phyloP scores from a whole-genome alignment of 2,797 vertebrate genomes.

The Phoxinus dragarum region DNA sequence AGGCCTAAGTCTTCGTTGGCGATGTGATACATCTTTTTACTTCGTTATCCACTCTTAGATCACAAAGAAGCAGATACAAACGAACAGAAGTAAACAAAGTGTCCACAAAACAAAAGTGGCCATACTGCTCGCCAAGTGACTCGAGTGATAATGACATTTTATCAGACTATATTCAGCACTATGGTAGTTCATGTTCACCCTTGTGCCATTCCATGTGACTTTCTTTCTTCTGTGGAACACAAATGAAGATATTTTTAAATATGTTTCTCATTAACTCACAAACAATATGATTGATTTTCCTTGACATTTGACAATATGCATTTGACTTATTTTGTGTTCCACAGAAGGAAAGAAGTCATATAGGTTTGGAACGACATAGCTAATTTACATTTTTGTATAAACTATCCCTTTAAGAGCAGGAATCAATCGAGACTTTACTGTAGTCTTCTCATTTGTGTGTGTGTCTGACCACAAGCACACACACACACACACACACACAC shows the following conservation, averaged over 20 bases:
- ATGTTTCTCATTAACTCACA: neutral
- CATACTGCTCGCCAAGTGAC: neutral
- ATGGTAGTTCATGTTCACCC: neutral
- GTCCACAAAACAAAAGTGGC: neutral
- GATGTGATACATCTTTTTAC: conserved; percentile 1
- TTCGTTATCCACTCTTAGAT: conserved; percentile 6
- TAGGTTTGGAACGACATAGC: neutral
- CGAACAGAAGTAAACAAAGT: conserved; percentile 19
- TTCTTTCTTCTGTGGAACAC: neutral
- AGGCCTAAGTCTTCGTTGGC: conserved; percentile 21
- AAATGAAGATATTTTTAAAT: neutral
- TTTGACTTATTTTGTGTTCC: neutral
- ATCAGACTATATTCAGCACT: neutral
- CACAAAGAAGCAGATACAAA: conserved; percentile 16
- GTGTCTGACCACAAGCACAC: neutral
- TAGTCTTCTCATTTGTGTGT: neutral
- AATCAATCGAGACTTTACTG: neutral
- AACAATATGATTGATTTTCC: neutral
- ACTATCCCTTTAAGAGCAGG: neutral
- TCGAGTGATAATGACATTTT: neutral
- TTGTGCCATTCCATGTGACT: neutral
- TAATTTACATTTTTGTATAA: neutral
- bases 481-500: neutral
- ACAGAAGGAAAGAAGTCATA: neutral
- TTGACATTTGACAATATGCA: neutral